These are phyloP conservation scores for Drosophila tsacasi DNA, from an alignment of 1,140 invertebrate genomes.

Conservation along the genomic window DNA sequence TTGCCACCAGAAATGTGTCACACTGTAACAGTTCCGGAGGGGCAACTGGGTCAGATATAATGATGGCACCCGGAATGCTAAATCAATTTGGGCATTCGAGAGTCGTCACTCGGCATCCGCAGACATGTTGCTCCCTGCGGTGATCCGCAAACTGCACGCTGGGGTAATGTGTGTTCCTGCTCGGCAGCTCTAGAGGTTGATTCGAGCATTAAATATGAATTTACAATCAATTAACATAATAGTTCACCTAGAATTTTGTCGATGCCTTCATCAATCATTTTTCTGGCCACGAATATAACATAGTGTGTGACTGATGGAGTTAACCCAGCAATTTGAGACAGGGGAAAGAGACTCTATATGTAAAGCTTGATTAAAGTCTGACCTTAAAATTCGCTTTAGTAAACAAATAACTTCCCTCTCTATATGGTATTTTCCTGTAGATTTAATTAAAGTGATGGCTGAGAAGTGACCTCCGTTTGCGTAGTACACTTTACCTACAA, in stretches of 20 bases:
- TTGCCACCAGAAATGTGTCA: conserved; percentile 51
- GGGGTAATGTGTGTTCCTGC: conserved; percentile 12
- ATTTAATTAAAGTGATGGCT: conserved; percentile 9
- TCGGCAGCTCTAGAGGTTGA: conserved; percentile 26
- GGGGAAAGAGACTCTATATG: conserved; percentile 22
- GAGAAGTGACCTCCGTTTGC: neutral
- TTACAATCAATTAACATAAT: conserved; percentile 47
- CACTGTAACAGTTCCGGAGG: conserved; percentile 21
- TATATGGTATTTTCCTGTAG: neutral
- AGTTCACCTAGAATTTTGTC: conserved; percentile 37
- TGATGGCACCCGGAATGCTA: conserved; percentile 41
- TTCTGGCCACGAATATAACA: conserved; percentile 23
- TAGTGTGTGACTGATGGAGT: conserved; percentile 17
- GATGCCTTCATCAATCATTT: conserved; percentile 31
- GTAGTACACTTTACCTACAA: neutral
- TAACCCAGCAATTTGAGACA: conserved; percentile 3
- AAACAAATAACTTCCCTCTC: conserved; percentile 14
- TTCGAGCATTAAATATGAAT: conserved; percentile 34
- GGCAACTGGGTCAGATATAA: conserved; percentile 48
- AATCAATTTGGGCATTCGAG: conserved; percentile 30
- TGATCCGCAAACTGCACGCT: conserved; percentile 16
- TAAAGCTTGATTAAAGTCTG: conserved; percentile 21
- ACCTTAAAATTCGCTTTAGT: conserved; percentile 19
- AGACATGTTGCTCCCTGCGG: conserved; percentile 27
- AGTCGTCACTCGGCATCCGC: conserved; percentile 3